Evolutionary conservation across 2,797 vertebrate genomes (phyloP), one percentile per base, ranked within the genome.

Genomic region (Simalia tracyae): DNA sequence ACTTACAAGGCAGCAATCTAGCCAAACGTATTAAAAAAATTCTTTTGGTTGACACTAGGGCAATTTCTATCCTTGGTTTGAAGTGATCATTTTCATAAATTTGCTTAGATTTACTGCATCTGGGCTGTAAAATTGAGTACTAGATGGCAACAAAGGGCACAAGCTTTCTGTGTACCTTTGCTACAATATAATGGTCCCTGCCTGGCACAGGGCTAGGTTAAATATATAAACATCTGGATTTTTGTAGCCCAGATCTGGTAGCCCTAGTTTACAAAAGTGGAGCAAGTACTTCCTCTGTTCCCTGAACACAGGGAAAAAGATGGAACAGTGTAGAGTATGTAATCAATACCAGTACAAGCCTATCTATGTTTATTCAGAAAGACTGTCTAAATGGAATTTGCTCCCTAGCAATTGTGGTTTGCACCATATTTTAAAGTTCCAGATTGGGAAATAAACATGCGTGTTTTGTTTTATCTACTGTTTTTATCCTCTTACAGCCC

Each of bases 401-500:
- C 15, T 12, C 10, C 19, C 56, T 61, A 9, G 7, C 31, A 72
- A 50, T 19, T 50, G 42, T 50, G 42, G 50, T 76, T 60, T 24
- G 9, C 1, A 63, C n/a, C 46, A 26, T 9, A 8, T 22, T 46
- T 66, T 0, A 19, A 89, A 89, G 2, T n/a, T 90, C 72, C 63
- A 14, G 46, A 42, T 31, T 90, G 68, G 4, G 17, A 72, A 26
- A 28, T 84, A 66, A 90, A 14, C 84, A 60, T 22, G 24, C 84
- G 15, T 42, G 14, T 46, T 19, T 89, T 9, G 61, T 76, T 91
- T 89, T 63, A 19, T 17, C 61, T 89, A 6, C 54, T 31, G 59
- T 50, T 46, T 91, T n/a, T 87, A 36, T 88, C 93, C 87, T 76
- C 7, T 11, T 46, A 7, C 86, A 97, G 97, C 94, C 93, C 59